Evolutionary conservation across 2,888 invertebrate species (phyloP), one percentile per base, ranked within the genome.

Genomic region (Diplazon laetatorius): DNA sequence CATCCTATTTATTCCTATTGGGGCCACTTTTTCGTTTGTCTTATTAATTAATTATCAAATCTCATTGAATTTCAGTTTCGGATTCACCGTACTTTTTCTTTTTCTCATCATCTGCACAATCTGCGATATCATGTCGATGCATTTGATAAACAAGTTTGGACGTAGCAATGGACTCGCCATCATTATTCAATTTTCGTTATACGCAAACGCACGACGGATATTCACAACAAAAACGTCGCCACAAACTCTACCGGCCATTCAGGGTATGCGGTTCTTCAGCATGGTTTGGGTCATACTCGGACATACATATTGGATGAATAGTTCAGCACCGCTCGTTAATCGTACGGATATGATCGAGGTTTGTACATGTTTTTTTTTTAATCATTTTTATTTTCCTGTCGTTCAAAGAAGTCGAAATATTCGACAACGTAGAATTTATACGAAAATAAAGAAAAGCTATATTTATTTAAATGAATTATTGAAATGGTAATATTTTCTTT

Each of bases 201-300:
- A 89, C 70, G 88, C 88, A 5, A 92, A 91, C 80, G 87, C 87
- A 0, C 81, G 80, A 2, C 90, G 90, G 72, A 85, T 92, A 69
- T 72, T 92, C 14, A 86, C 76, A n/a, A 90, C 89, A 0, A 57
- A 85, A 35, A 46, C 76, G 0, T 80, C 84, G 0, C 59, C 81
- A 1, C 88, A 86, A 2, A 87, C 88, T 16, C 83, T 92, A 20
- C 85, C 87, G 0, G 89, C 88, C 48, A 81, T 93, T 10, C 91
- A 93, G 81, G 93, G 93, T 9, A 89, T 94, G 4, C 89, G 93
- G 37, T 91, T 91, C 79, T 80, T 92, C 22, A 92, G 92, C 80
- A 92, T 92, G 73, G 83, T 87, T 46, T 92, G 92, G 91, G 91
- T 93, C 1, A 85, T 92, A 18, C 75, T 92, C 10, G 92, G 92